phyloP scores from a whole-genome alignment of 2,113 vertebrate species.

The Plecturocebus donacophilus region DNA sequence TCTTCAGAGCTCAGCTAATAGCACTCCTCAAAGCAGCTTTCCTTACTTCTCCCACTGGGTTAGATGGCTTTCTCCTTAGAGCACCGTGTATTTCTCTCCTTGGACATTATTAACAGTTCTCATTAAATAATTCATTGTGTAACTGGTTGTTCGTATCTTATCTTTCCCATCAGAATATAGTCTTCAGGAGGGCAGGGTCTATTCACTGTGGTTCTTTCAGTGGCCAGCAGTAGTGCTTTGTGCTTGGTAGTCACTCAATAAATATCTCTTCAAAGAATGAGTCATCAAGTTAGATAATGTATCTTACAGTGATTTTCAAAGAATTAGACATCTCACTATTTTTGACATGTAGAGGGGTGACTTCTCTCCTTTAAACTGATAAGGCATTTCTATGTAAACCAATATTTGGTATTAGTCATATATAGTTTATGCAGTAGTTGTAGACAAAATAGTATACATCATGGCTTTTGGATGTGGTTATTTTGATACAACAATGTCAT shows the following conservation, averaged over 20 bases:
- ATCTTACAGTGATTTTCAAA: background rate
- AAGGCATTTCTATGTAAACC: constrained; percentile 10
- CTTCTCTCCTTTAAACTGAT: background rate
- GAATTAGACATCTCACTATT: background rate
- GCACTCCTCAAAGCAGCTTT: background rate
- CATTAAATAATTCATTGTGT: background rate
- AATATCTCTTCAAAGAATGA: background rate
- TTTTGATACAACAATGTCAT: background rate
- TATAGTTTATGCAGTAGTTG: background rate
- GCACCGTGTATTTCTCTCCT: background rate
- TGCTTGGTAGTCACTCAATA: background rate
- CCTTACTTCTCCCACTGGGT: background rate
- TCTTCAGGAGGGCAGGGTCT: background rate
- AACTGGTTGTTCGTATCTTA: constrained; percentile 19
- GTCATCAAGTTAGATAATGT: background rate
- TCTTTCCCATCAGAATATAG: background rate
- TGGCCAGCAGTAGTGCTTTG: background rate
- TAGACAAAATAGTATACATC: background rate
- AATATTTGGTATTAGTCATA: background rate
- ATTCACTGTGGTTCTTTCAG: background rate
- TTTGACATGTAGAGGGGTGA: background rate
- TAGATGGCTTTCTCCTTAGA: background rate
- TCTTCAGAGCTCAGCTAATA: background rate
- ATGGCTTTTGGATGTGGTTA: background rate
- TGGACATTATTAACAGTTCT: background rate